Evolutionary conservation across 2,888 invertebrate genomes (phyloP), one percentile per base, ranked within the genome.

Genomic region (Chouioia cunea): DNA sequence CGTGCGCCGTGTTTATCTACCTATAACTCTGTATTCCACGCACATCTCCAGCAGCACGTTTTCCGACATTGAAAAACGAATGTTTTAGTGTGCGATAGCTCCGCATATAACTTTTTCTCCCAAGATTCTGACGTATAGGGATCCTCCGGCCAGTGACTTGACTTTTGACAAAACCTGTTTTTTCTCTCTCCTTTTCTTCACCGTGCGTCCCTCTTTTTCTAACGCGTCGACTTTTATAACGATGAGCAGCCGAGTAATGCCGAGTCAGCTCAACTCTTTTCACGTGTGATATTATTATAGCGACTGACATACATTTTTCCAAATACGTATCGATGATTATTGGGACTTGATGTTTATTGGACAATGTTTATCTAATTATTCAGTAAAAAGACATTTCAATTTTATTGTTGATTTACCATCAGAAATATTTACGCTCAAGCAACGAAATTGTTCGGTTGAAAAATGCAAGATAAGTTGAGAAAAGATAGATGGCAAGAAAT

Each of bases 71-170:
- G 50, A 16, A 43, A 44, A 50, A 65, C 15, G 48, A 18, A 54
- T 54, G 27, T 43, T 12, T 48, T 27, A 27, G 47, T 15, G 16
- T 16, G 20, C 20, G 50, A 36, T 12, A 46, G 59, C n/a, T 59
- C 22, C 57, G 47, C 50, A 16, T 12, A 53, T 65, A 18, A 43
- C 44, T 46, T 23, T 57, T 52, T 56, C 36, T 36, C 48, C 43
- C 50, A n/a, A 12, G 27, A 36, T 12, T 6, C 36, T 8, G n/a
- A n/a, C n/a, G n/a, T n/a, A n/a, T n/a, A n/a, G 16, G 50, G 57
- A 65, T 57, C 65, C 52, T 66, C 59, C 66, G 50, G 52, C 23
- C 59, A 59, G 59, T 66, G 52, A 44, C 44, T 18, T 12, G 12
- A 8, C 46, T 20, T 3, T 36, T 6, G 22, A 20, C 43, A 16